Percentiles rank a stretch among this genome's conserved stretches.
These are phyloP conservation scores for Zaprionus tsacasi DNA, from an alignment of 1,140 invertebrate species.

Conservation along the genomic window DNA sequence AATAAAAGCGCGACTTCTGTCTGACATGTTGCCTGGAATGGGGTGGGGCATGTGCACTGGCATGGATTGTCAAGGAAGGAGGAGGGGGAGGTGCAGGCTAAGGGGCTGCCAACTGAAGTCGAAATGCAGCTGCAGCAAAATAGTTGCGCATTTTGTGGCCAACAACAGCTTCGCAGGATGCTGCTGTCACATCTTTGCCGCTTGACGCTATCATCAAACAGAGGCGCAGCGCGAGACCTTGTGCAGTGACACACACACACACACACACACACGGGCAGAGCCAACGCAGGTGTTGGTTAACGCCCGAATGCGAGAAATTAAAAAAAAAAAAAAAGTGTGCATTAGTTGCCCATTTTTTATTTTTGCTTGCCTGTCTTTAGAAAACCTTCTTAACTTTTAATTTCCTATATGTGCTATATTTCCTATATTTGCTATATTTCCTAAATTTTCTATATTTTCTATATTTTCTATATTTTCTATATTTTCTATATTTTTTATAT, in stretches of 20 bases:
- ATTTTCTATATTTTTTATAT: no score
- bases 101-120: background rate
- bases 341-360: background rate
- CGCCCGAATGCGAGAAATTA: background rate
- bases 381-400: no score
- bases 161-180: slow-evolving; percentile 28
- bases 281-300: background rate
- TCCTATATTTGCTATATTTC: no score
- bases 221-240: background rate
- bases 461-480: no score
- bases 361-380: background rate
- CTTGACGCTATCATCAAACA: slow-evolving; percentile 20
- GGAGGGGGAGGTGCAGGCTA: background rate
- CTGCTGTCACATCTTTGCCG: slow-evolving; percentile 10
- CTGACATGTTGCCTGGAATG: slow-evolving; percentile 46
- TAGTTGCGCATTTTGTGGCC: slow-evolving; percentile 37
- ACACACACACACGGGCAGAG: slow-evolving; percentile 3
- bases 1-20: slow-evolving; percentile 71
- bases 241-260: background rate
- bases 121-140: slow-evolving; percentile 29
- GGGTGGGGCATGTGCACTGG: slow-evolving; percentile 3
- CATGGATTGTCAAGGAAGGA: background rate
- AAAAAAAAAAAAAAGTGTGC: background rate
- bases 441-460: no score
- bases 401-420: no score